These are phyloP conservation scores for Drosophila guanche DNA, from an alignment of 1,140 invertebrate genomes.

Conservation along the genomic window DNA sequence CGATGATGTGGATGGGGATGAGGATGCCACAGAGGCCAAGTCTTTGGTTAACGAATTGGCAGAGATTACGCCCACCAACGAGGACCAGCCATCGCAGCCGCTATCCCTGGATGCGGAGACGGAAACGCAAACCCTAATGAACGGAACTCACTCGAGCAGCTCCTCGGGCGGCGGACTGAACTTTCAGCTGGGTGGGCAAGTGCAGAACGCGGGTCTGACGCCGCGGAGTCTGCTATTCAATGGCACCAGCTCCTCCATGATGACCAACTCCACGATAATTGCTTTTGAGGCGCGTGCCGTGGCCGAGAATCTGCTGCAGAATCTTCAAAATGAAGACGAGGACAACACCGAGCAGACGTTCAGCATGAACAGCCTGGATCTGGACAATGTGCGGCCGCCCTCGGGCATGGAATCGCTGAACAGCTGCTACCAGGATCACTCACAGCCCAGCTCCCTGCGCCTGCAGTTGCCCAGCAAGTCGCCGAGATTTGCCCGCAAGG, in stretches of 20 bases:
- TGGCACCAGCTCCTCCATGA: conserved; percentile 75
- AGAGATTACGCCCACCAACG: conserved; percentile 68
- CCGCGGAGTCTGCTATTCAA: conserved; percentile 57
- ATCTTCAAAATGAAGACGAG: conserved; percentile 13
- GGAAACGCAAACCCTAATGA: conserved; percentile 54
- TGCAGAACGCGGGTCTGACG: conserved; percentile 60
- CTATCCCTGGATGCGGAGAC: conserved; percentile 61
- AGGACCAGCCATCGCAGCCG: conserved; percentile 61
- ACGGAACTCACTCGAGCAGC: conserved; percentile 13
- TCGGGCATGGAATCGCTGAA: conserved; percentile 87
- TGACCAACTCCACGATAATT: conserved; percentile 88
- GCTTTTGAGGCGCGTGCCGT: conserved; percentile 89
- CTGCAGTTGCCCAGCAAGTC: conserved; percentile 77
- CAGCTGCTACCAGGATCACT: conserved; percentile 66
- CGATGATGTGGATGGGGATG: conserved; percentile 37
- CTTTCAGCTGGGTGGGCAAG: conserved; percentile 77
- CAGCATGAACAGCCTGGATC: conserved; percentile 87
- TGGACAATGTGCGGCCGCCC: conserved; percentile 91
- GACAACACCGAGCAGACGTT: conserved; percentile 85
- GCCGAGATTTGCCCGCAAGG: conserved; percentile 86
- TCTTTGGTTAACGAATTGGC: conserved; percentile 45
- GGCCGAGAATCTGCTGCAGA: conserved; percentile 86
- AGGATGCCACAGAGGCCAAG: conserved; percentile 55
- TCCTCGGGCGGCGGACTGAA: conserved; percentile 49
- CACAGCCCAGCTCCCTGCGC: conserved; percentile 68